These are phyloP conservation scores for Rhinolophus sinicus DNA, from an alignment of 2,113 vertebrate genomes.

Conservation along the genomic window DNA sequence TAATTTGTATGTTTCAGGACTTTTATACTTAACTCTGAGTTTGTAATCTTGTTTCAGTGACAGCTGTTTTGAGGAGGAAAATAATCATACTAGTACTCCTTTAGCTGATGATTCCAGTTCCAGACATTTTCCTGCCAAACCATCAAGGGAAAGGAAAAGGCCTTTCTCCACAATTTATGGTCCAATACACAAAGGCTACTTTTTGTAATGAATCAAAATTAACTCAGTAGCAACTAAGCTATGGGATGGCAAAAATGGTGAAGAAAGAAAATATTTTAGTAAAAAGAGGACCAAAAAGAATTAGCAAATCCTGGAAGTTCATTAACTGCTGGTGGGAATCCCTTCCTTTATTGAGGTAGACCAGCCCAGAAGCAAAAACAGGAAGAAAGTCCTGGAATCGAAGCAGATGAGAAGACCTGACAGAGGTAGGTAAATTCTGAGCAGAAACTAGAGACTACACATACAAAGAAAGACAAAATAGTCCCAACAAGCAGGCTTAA, in stretches of 20 bases:
- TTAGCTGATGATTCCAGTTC: not conserved
- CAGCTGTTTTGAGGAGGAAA: not conserved
- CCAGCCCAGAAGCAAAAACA: conserved; percentile 6
- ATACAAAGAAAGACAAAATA: not conserved
- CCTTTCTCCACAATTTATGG: not conserved
- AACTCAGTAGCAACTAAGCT: not conserved
- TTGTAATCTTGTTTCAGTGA: not conserved
- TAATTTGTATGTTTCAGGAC: not conserved
- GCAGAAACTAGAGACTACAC: not conserved
- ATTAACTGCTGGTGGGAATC: not conserved
- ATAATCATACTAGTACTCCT: not conserved
- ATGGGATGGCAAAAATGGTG: not conserved
- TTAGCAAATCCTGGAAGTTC: not conserved
- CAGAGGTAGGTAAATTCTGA: not conserved
- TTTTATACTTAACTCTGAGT: not conserved
- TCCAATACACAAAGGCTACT: not conserved
- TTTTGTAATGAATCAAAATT: not conserved
- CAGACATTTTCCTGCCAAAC: not conserved
- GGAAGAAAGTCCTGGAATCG: not conserved
- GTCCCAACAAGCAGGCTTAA: not conserved
- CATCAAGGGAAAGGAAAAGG: not conserved
- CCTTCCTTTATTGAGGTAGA: not conserved
- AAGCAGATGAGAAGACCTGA: not conserved
- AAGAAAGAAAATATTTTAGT: not conserved
- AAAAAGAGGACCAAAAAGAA: not conserved